Evolutionary conservation across 2,797 vertebrate genomes (phyloP), one percentile per base, ranked within the genome.

Genomic region (Sebastes hubbsi): DNA sequence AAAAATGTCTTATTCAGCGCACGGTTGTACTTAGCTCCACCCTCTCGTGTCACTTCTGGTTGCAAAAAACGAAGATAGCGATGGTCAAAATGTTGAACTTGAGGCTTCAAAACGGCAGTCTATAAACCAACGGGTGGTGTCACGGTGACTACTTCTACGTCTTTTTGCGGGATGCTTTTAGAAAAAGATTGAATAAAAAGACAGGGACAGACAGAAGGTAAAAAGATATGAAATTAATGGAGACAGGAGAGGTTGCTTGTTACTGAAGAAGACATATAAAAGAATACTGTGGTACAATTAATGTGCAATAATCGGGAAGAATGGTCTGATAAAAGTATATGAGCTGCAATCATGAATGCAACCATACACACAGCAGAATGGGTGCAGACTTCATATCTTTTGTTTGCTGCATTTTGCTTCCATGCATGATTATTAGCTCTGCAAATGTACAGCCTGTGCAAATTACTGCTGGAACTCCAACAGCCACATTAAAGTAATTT

Each of bases 401-500:
- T 54, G 46, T 84, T 76, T 70, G 27, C 55, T 73, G 60, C 61
- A 14, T 78, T 80, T 75, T 66, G 22, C 76, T 64, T 58, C 64
- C 60, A 62, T 18, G 38, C 22, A 4, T 54, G n/a, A 6, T 69
- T 72, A 67, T 82, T 30, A 66, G n/a, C 13, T 52, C 60, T 71
- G 61, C 55, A 74, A 73, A 78, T 69, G 64, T 49, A 71, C 62
- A 75, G 62, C 22, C 34, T 34, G 80, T 73, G 70, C 72, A 82
- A 88, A 88, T 78, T 38, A 79, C 58, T 25, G 25, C 11, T 80
- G 68, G 49, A 81, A 32, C 78, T 74, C 58, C 60, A 36, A 24
- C 25, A 46, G 72, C 38, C 65, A 83, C 82, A 82, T 85, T 79
- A 83, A 81, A 83, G 46, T 74, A n/a, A 72, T 90, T 80, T 84